A percentile compares a stretch with the other conserved stretches of the same genome.
These are phyloP conservation scores for Sitta europaea DNA, from an alignment of 2,113 vertebrate species.

Conservation along the genomic window DNA sequence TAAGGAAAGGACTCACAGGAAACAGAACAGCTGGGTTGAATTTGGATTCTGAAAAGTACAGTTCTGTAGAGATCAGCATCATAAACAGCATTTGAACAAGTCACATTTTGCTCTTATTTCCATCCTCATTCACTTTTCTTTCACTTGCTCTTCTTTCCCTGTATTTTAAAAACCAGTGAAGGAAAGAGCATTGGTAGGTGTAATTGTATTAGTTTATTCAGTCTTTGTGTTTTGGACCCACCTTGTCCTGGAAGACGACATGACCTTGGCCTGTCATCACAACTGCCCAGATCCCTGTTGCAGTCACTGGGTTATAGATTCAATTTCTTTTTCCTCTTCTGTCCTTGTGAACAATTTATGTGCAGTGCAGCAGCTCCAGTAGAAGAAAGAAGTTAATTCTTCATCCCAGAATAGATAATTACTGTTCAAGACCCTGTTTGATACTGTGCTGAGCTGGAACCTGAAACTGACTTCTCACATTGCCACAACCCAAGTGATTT, in stretches of 20 bases:
- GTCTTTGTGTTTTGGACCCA: not conserved
- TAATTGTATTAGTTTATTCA: not conserved
- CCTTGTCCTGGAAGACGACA: not conserved
- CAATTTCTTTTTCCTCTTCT: not conserved
- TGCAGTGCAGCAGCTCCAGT: not conserved
- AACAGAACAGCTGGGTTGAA: not conserved
- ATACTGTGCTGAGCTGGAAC: not conserved
- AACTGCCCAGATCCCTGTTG: not conserved
- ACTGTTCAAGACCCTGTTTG: not conserved
- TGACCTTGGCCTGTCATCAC: not conserved
- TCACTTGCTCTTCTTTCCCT: not conserved
- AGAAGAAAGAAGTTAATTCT: not conserved
- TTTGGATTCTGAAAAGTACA: not conserved
- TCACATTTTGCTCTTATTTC: not conserved
- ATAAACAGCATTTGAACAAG: not conserved
- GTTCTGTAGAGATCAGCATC: not conserved
- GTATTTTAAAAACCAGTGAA: not conserved
- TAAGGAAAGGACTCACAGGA: not conserved
- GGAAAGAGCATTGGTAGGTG: not conserved
- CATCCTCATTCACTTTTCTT: not conserved
- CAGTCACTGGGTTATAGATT: not conserved
- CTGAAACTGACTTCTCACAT: not conserved
- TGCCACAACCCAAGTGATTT: not conserved
- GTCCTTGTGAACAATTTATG: not conserved
- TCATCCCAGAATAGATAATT: not conserved